Conservation (phyloP, 1,140 invertebrate genomes). For the Drosophila kepulauana region DNA sequence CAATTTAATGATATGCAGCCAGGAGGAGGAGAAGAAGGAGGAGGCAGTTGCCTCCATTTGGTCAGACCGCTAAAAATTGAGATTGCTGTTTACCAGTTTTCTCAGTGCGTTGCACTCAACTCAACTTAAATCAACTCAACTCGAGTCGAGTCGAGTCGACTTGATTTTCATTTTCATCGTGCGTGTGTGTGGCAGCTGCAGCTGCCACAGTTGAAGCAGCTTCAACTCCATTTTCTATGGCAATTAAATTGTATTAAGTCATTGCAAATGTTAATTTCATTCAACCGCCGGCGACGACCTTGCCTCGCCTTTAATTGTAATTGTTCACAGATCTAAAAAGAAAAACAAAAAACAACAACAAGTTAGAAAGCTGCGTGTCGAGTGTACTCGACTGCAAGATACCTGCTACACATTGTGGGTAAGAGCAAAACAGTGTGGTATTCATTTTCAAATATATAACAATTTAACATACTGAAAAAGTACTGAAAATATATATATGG, state of each 20-base stretch:
- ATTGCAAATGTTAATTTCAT: constrained; percentile 68
- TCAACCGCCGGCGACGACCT: constrained; percentile 64
- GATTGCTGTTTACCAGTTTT: constrained; percentile 6
- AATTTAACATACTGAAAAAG: too few species aligned
- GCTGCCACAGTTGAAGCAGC: neutral
- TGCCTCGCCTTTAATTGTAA: constrained; percentile 71
- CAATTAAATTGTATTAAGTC: constrained; percentile 74
- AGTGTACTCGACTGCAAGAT: too few species aligned
- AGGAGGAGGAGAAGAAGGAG: too few species aligned
- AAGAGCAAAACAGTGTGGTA: too few species aligned
- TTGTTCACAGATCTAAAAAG: constrained; percentile 19
- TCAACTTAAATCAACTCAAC: neutral
- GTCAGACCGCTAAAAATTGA: too few species aligned
- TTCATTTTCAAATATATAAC: too few species aligned
- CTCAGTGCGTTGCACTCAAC: constrained; percentile 58
- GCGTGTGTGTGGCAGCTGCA: constrained; percentile 30
- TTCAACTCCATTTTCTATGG: constrained; percentile 8
- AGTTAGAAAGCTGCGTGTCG: too few species aligned
- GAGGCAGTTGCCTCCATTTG: neutral
- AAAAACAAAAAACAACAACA: constrained; percentile 6
- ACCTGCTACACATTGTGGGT: too few species aligned
- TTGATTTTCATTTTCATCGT: constrained; percentile 21
- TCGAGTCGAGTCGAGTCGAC: neutral
- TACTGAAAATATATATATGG: too few species aligned
- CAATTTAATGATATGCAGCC: constrained; percentile 34